phyloP scores from a whole-genome alignment of 2,888 invertebrate genomes.

The Ceriagrion tenellum region DNA sequence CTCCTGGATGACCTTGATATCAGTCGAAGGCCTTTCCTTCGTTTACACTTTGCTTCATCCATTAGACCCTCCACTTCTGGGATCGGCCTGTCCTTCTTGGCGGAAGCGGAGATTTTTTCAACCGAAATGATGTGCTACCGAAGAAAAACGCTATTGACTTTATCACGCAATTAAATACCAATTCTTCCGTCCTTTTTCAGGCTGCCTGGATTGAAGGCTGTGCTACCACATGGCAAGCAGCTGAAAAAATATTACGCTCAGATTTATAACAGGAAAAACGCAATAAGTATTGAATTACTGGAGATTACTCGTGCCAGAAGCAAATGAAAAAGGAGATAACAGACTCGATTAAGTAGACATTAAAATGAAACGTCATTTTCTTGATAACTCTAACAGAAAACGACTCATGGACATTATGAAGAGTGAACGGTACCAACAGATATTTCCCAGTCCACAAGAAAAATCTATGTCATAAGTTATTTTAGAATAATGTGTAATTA shows the following conservation, averaged over 20 bases:
- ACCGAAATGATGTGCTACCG: background rate
- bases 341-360: no score
- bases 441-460: no score
- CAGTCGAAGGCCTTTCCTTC: background rate
- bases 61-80: background rate
- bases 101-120: background rate
- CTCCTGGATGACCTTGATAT: constrained; percentile 38
- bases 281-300: background rate
- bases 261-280: background rate
- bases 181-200: background rate
- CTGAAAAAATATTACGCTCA: background rate
- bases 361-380: no score
- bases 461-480: no score
- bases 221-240: background rate
- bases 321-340: no score
- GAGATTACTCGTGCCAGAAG: background rate
- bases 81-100: background rate
- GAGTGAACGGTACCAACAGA: no score
- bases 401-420: no score
- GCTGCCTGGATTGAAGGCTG: background rate
- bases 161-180: background rate
- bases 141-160: background rate
- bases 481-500: no score
- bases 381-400: no score
- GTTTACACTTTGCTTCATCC: background rate